phyloP scores from a whole-genome alignment of 1,140 invertebrate species.

The Berghia stephanieae region DNA sequence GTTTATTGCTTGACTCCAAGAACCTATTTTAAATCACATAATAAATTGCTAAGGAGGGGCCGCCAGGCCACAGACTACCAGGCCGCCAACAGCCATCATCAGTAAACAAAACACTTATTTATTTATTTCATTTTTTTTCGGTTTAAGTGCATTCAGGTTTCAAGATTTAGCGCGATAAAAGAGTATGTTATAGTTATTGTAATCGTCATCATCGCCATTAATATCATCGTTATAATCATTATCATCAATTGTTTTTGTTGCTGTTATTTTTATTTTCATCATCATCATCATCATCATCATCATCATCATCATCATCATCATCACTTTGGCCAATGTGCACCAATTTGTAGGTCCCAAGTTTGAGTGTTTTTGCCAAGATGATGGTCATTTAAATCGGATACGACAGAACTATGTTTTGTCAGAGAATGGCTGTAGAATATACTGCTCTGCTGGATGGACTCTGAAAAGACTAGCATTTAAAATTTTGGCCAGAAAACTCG shows the following conservation, averaged over 20 bases:
- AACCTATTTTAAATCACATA: background rate
- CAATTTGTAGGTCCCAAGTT: no score
- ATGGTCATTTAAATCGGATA: no score
- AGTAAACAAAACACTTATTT: background rate
- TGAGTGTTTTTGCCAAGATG: no score
- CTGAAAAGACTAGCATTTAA: no score
- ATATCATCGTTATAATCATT: background rate
- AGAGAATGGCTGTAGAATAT: no score
- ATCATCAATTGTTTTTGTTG: no score
- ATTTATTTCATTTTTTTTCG: background rate
- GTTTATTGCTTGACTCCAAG: background rate
- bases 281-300: background rate
- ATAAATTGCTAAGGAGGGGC: background rate
- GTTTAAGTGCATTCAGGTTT: background rate
- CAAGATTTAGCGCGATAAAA: background rate
- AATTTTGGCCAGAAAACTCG: no score
- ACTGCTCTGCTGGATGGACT: no score
- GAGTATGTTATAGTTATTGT: constrained; percentile 31
- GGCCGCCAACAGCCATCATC: background rate
- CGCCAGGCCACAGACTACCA: background rate
- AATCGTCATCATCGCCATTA: background rate
- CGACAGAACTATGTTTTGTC: no score
- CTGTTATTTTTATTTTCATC: background rate
- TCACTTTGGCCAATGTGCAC: background rate
- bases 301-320: constrained; percentile 11